These are phyloP conservation scores for Coccyzus lansbergi DNA, from an alignment of 2,797 vertebrate genomes.

Conservation along the genomic window DNA sequence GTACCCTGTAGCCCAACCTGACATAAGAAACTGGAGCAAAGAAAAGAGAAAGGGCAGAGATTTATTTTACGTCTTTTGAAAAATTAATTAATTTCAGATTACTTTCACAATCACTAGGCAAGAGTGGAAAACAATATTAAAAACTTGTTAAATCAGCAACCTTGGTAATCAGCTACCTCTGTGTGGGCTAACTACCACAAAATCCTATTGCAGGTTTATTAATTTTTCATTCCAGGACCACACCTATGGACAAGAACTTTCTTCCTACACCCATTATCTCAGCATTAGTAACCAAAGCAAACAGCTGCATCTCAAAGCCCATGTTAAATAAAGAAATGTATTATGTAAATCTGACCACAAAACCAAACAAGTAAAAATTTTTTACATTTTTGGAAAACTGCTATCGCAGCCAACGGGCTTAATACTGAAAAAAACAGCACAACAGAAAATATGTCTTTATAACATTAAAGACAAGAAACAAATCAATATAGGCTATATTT, in stretches of 20 bases:
- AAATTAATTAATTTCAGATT: conserved; percentile 9
- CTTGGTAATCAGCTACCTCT: not conserved
- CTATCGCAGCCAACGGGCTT: not conserved
- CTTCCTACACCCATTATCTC: not conserved
- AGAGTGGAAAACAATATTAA: not conserved
- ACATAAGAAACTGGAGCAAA: conserved; percentile 90
- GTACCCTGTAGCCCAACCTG: conserved; percentile 97
- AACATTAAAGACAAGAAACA: not conserved
- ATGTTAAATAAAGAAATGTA: not conserved
- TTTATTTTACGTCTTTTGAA: conserved; percentile 1
- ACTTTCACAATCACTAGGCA: not conserved
- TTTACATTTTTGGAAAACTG: not conserved
- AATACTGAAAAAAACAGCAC: not conserved
- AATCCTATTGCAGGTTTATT: not conserved
- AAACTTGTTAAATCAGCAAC: not conserved
- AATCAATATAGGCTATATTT: not conserved
- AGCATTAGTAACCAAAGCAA: not conserved
- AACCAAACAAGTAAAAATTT: not conserved
- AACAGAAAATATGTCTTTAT: not conserved
- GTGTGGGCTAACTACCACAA: not conserved
- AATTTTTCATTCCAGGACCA: not conserved
- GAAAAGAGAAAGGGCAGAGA: not conserved
- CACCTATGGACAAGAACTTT: not conserved
- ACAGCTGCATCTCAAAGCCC: not conserved
- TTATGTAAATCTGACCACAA: not conserved